Conservation (phyloP, 2,888 invertebrate genomes). For the Antheraea assamensis region DNA sequence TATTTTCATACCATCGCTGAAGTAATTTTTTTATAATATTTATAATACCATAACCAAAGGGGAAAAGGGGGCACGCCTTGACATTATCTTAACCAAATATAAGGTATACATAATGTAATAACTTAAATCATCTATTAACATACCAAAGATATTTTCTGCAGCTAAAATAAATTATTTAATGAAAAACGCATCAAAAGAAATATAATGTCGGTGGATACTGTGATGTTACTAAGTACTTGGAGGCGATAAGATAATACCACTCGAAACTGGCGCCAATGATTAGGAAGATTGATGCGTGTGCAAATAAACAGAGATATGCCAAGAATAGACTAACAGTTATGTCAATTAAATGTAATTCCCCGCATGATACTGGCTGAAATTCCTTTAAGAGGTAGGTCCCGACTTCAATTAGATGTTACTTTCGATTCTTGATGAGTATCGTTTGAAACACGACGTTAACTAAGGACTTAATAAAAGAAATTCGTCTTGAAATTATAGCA, state of each 20-base stretch:
- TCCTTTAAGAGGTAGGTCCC: not conserved
- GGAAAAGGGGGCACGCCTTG: too few relatives aligned
- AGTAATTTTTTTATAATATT: too few relatives aligned
- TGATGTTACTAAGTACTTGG: slow-evolving; percentile 12
- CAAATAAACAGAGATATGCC: slow-evolving; percentile 2
- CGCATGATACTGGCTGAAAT: not conserved
- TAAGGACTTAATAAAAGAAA: too few relatives aligned
- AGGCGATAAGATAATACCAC: slow-evolving; percentile 7
- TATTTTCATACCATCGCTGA: too few relatives aligned
- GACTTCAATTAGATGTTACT: not conserved
- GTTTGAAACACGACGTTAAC: not conserved
- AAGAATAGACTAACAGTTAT: slow-evolving; percentile 3
- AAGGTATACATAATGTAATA: too few relatives aligned
- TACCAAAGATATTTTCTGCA: not conserved
- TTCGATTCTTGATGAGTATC: not conserved
- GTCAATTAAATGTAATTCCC: not conserved
- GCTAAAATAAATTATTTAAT: not conserved
- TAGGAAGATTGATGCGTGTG: slow-evolving; percentile 1
- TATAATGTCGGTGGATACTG: slow-evolving; percentile 10
- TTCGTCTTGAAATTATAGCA: not conserved
- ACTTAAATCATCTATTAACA: not conserved
- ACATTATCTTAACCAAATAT: too few relatives aligned
- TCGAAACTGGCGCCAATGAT: slow-evolving; percentile 14
- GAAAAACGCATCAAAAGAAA: not conserved
- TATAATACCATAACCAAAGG: too few relatives aligned